A percentile compares a stretch with the other conserved stretches of the same genome.
Conservation (phyloP, 2,888 invertebrate species). For the Cheiracanthium punctorium region DNA sequence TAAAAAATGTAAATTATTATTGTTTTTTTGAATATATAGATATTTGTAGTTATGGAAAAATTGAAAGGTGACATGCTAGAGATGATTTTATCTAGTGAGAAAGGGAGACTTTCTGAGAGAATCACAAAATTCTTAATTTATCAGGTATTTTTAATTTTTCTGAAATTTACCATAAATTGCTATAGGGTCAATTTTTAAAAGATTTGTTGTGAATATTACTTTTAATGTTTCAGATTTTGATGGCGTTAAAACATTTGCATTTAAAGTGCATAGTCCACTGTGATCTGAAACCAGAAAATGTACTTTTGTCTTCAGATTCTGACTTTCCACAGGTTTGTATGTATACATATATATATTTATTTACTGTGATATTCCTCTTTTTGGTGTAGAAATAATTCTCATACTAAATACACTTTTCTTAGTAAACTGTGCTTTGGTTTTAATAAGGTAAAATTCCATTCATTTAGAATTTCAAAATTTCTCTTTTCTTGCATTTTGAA, state of each 20-base stretch:
- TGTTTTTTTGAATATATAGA: too few species aligned
- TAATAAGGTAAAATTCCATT: too few species aligned
- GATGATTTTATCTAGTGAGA: conserved; percentile 97
- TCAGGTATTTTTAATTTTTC: conserved; percentile 81
- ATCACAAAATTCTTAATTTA: conserved; percentile 97
- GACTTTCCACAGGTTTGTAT: conserved; percentile 92
- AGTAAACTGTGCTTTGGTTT: too few species aligned
- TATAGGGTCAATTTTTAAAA: not conserved
- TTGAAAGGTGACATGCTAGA: conserved; percentile 99
- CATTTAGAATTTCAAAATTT: too few species aligned
- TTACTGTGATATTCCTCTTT: too few species aligned
- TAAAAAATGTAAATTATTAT: not conserved
- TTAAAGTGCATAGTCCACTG: conserved; percentile 99
- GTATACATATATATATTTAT: too few species aligned
- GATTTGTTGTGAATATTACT: too few species aligned
- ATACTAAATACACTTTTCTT: too few species aligned
- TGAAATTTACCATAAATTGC: too few species aligned
- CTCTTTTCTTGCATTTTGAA: too few species aligned
- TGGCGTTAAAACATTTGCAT: conserved; percentile 97
- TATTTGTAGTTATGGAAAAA: conserved; percentile 99
- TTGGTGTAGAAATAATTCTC: too few species aligned
- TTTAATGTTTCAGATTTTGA: conserved; percentile 82
- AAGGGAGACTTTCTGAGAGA: conserved; percentile 93
- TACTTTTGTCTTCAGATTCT: conserved; percentile 92
- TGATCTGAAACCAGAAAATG: conserved; percentile 98